Evolutionary conservation across 2,888 invertebrate genomes (phyloP).

Genomic region (Melangyna quadrimaculata): DNA sequence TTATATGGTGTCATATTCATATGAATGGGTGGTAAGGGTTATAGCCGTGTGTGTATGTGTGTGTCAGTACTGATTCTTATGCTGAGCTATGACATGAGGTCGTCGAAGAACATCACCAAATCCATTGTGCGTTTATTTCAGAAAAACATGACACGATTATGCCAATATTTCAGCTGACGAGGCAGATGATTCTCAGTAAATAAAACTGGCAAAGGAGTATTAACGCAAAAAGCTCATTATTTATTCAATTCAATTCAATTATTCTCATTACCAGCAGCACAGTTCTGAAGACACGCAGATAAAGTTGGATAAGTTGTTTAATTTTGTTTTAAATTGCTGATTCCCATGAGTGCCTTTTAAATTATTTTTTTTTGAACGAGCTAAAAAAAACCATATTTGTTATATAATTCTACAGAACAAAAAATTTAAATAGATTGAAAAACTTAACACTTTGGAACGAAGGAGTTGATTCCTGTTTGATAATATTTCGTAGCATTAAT

Average conservation of each 20-base stretch:
- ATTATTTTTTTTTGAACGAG: too few relatives aligned
- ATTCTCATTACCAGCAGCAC: too few relatives aligned
- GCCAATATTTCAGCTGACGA: neutral
- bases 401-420: too few relatives aligned
- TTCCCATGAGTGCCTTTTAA: too few relatives aligned
- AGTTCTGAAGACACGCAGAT: too few relatives aligned
- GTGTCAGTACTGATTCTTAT: neutral
- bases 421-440: too few relatives aligned
- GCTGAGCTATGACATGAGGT: neutral
- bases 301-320: neutral
- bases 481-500: too few relatives aligned
- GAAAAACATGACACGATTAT: conserved; percentile 1
- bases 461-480: too few relatives aligned
- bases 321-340: too few relatives aligned
- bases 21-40: neutral
- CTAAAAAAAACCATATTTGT: too few relatives aligned
- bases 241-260: neutral
- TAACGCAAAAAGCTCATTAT: neutral
- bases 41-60: neutral
- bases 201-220: neutral
- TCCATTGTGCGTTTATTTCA: neutral
- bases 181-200: neutral
- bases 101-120: neutral
- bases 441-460: too few relatives aligned
- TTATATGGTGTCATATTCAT: neutral